Base-by-base conservation (phyloP, 2,888 invertebrate species). In the Molanna angustata region DNA sequence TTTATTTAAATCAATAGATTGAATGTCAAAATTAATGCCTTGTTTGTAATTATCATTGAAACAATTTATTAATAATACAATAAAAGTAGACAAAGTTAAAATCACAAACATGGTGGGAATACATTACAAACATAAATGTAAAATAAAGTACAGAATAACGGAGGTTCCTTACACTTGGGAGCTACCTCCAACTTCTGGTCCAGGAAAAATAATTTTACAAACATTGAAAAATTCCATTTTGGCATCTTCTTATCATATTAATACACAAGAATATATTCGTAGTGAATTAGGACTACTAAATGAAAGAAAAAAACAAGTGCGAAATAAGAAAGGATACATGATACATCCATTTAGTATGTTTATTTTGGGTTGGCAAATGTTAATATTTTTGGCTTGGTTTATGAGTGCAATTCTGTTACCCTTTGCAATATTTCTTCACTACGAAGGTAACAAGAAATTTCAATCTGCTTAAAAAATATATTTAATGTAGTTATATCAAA, bases 311-410 rank as follows among this genome's bases (percentile, higher is more conserved):
- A 21, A 32, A 19, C 55, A 55, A 1, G 27, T 46, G 7, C 35
- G 22, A 11, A 21, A 42, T 20, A 55, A 55, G 14, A 17, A 55
- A 13, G 20, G 33, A n/a, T 55, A 37, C 31, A 51, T 55, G 55
- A 55, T 55, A 22, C 55, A 55, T 17, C 55, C 55, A 1, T 55
- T 51, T 18, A 55, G 55, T 27, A 9, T 46, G 31, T 50, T 55
- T 17, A 42, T 46, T 2, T 21, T 51, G 20, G 21, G 13, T 17
- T 55, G 55, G 55, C n/a, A n/a, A n/a, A n/a, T n/a, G n/a, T n/a
- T n/a, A n/a, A n/a, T n/a, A n/a, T n/a, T n/a, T n/a, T n/a, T n/a
- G n/a, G n/a, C n/a, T n/a, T n/a, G n/a, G n/a, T n/a, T n/a, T n/a
- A n/a, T n/a, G n/a, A n/a, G n/a, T n/a, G n/a, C n/a, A n/a, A n/a